Evolutionary conservation across 2,797 vertebrate genomes (phyloP).

Genomic region (Acanthis flammea): DNA sequence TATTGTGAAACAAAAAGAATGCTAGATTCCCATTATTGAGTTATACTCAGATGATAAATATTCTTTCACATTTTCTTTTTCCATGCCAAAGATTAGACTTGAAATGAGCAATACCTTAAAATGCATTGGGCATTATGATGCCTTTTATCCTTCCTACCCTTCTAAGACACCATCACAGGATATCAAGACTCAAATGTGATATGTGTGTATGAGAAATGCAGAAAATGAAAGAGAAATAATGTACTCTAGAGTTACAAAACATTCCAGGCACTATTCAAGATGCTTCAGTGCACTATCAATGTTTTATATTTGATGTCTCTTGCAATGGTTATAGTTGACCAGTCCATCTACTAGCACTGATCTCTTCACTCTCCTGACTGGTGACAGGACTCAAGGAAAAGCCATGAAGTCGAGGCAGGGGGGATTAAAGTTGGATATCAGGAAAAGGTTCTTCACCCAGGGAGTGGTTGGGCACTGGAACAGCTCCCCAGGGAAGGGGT

Average conservation of each 20-base stretch:
- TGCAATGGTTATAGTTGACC: neutral
- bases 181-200: neutral
- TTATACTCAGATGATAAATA: neutral
- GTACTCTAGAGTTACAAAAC: neutral
- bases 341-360: neutral
- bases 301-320: neutral
- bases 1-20: neutral
- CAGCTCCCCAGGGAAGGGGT: too few species aligned
- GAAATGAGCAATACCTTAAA: neutral
- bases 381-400: accelerated
- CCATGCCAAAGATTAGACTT: neutral
- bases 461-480: accelerated
- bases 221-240: neutral
- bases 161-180: neutral
- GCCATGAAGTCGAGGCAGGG: accelerated
- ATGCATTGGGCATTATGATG: neutral
- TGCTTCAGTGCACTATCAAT: neutral
- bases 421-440: neutral
- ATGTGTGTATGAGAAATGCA: neutral
- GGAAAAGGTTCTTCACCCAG: accelerated
- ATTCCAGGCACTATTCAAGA: neutral
- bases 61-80: neutral
- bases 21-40: neutral
- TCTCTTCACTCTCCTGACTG: neutral
- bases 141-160: neutral